These are phyloP conservation scores for Pteronura brasiliensis DNA, from an alignment of 2,113 vertebrate genomes.

Conservation along the genomic window DNA sequence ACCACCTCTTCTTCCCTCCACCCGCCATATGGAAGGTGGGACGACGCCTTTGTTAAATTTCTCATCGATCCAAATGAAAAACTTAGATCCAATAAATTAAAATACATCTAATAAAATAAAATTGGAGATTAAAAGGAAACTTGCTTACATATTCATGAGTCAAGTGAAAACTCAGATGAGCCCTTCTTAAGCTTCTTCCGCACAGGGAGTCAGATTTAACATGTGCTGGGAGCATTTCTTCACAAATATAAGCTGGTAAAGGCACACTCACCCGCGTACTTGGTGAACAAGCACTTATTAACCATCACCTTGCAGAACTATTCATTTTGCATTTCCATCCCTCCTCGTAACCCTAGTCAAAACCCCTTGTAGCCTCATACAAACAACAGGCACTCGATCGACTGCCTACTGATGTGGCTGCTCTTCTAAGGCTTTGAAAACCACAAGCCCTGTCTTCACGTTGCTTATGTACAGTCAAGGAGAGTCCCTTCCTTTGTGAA, in stretches of 20 bases:
- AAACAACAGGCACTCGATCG: fast-evolving
- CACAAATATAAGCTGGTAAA: background rate
- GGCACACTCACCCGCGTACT: background rate
- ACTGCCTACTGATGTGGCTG: background rate
- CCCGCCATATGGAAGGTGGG: background rate
- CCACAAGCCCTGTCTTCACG: background rate
- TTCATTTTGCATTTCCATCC: background rate
- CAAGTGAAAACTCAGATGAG: background rate
- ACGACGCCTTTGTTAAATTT: background rate
- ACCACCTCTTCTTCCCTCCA: background rate
- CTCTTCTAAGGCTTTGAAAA: background rate
- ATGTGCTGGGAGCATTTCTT: background rate
- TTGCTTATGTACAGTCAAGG: background rate
- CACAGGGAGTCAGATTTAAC: background rate
- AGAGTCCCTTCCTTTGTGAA: background rate
- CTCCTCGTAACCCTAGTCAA: background rate
- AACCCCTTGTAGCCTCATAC: background rate
- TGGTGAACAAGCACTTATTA: background rate
- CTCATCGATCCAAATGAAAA: background rate
- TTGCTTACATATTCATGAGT: constrained; percentile 66
- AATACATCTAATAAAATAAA: constrained; percentile 57
- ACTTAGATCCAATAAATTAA: constrained; percentile 35
- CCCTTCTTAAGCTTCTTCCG: constrained; percentile 48
- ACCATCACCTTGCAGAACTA: background rate
- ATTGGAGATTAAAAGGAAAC: constrained; percentile 55